Evolutionary conservation across 2,113 vertebrate genomes (phyloP), one percentile per base, ranked within the genome.

Genomic region (Trichomycterus rosablanca): DNA sequence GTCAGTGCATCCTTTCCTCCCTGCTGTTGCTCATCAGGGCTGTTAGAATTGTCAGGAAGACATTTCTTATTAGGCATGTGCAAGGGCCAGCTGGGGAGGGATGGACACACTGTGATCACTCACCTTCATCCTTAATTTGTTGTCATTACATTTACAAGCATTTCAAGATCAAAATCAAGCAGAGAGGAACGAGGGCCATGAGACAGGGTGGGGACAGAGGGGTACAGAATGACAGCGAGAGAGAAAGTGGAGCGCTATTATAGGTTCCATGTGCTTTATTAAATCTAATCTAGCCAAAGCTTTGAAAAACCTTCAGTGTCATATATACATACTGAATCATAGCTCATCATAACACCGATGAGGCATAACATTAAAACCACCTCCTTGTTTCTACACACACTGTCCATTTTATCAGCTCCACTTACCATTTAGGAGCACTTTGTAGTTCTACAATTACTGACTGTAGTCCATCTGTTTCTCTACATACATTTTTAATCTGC

Each of bases 71-170:
- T 66, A 75, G 77, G 75, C 67, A 76, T 75, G 79, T 80, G 80
- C 75, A 80, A 75, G 74, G 77, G 76, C 76, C 77, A 77, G 72
- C 73, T 78, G 79, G 65, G 73, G 73, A 74, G 67, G 70, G 63
- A 37, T 62, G 77, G 68, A 28, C 22, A 54, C 58, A 57, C 66
- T 79, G 77, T 67, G 77, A 89, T 88, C 84, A 87, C 80, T 89
- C 88, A 88, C 87, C 87, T 88, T 89, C 88, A 89, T 86, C 84
- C 83, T 84, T 89, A 86, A 89, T 89, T 88, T 88, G 87, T 89
- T 87, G 86, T 89, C 85, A 88, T 87, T 87, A 88, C 86, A 82
- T 83, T 85, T 83, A 87, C 84, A 84, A 84, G 82, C 84, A 81
- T 87, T 83, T 86, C 82, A 87, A 87, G 87, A 87, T 87, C 86